These are phyloP conservation scores for Hydrocynus forskahlii DNA, from an alignment of 2,797 vertebrate species.

Conservation along the genomic window DNA sequence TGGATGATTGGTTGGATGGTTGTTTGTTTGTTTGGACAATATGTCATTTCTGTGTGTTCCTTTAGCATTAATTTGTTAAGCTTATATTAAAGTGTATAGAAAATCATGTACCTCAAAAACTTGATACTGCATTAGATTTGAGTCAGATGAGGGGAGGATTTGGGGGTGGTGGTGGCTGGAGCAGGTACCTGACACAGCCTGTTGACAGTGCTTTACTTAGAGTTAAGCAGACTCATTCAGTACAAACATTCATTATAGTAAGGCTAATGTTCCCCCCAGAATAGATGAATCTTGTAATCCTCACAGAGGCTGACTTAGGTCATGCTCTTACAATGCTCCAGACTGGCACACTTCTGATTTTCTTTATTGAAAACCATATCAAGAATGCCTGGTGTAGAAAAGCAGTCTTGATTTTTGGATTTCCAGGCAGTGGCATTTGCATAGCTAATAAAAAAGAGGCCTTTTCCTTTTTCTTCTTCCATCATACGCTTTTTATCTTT, in stretches of 20 bases:
- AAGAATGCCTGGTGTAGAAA: background rate
- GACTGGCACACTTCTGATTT: background rate
- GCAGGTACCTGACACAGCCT: background rate
- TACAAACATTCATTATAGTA: background rate
- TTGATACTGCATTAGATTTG: background rate
- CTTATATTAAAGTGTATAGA: background rate
- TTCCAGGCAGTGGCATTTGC: background rate
- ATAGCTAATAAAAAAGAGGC: background rate
- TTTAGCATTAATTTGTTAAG: too few relatives aligned
- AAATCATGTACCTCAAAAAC: background rate
- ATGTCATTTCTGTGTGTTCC: too few relatives aligned
- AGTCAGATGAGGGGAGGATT: background rate
- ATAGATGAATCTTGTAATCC: background rate
- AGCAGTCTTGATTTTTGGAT: background rate
- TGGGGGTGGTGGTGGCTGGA: background rate
- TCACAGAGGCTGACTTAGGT: background rate
- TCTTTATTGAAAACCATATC: background rate
- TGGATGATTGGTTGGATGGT: too few relatives aligned
- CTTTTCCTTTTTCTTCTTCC: background rate
- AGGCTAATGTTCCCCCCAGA: background rate
- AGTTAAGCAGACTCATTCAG: slow-evolving; percentile 12
- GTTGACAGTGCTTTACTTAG: background rate
- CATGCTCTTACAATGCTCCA: background rate
- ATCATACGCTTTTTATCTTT: background rate
- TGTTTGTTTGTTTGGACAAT: too few relatives aligned